A percentile compares a stretch with the other conserved stretches of the same genome.
Evolutionary conservation across 2,113 vertebrate species (phyloP).

Genomic region (Gambusia affinis): DNA sequence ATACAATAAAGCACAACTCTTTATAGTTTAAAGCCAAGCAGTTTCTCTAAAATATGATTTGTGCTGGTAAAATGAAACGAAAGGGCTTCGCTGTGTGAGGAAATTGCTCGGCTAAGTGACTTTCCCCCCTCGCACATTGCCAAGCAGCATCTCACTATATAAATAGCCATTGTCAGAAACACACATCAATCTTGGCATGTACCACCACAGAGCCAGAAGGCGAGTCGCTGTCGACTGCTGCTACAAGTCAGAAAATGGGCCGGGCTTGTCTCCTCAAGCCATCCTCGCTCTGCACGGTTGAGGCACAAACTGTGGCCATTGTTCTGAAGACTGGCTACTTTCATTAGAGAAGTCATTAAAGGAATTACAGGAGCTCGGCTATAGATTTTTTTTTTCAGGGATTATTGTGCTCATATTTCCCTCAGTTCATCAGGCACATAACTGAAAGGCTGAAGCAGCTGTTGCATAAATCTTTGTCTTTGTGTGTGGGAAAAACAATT

Average conservation of each 20-base stretch:
- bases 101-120: constrained; percentile 76
- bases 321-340: constrained; percentile 72
- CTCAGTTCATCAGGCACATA: constrained; percentile 55
- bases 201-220: constrained; percentile 68
- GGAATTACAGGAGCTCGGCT: constrained; percentile 63
- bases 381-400: constrained; percentile 57
- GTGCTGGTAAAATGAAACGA: constrained; percentile 58
- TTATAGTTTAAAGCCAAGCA: neutral
- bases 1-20: constrained; percentile 19
- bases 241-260: constrained; percentile 65
- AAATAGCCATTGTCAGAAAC: constrained; percentile 72
- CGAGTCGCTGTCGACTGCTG: constrained; percentile 61
- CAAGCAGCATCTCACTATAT: constrained; percentile 66
- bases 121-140: constrained; percentile 63
- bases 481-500: neutral
- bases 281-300: constrained; percentile 42
- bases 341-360: constrained; percentile 78
- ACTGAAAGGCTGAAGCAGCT: constrained; percentile 26
- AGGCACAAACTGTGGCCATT: constrained; percentile 49
- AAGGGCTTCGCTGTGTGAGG: constrained; percentile 70
- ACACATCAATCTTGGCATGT: constrained; percentile 71
- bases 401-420: constrained; percentile 63
- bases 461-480: constrained; percentile 18
- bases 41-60: constrained; percentile 60
- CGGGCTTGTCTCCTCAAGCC: constrained; percentile 71